Base-by-base conservation (phyloP, 2,888 invertebrate species). In the Leptopilina myrica region DNA sequence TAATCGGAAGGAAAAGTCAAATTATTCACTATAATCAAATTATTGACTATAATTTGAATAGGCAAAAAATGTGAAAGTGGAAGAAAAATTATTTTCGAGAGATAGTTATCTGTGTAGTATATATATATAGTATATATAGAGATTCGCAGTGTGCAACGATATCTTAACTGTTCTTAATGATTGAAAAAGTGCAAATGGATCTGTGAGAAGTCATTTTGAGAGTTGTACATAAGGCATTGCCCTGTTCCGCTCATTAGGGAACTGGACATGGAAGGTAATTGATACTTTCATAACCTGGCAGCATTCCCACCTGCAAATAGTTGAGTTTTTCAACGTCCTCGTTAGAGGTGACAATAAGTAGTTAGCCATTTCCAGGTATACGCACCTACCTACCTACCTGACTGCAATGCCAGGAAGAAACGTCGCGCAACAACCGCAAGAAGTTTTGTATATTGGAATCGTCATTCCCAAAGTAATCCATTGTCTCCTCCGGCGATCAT, bases 321-420 rank as follows among this genome's bases (percentile, higher is more conserved):
- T 85, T 85, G 80, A 85, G 85, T 89, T 88, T 88, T 89, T 87
- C 84, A 46, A 80, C 84, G 84, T 87, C 86, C 89, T 90, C 90
- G 88, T 90, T 90, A 90, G 85, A 90, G 90, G 90, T 90, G 90
- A 90, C 90, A 90, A 90, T 90, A 90, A 90, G 90, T 90, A 90
- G 89, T 89, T 90, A 88, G 84, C 85, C 85, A 85, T 88, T 90
- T 90, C 90, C 89, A 90, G 86, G 88, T 89, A 33, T 33, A 90
- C 82, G 82, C 87, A 84, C 64, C 76, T 76, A 62, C 79, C 79
- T 76, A 69, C 79, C 79, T 69, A 75, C 66, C 64, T 75, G 76
- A 78, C 53, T 46, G 46, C 78, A 26, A 49, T 66, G 69, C 76
- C 78, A 78, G 75, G 75, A 69, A 75, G 66, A 78, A 33, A 78